Percentiles rank a stretch among this genome's conserved stretches.
Conservation (phyloP, 2,797 vertebrate species). For the Loriculus beryllinus region DNA sequence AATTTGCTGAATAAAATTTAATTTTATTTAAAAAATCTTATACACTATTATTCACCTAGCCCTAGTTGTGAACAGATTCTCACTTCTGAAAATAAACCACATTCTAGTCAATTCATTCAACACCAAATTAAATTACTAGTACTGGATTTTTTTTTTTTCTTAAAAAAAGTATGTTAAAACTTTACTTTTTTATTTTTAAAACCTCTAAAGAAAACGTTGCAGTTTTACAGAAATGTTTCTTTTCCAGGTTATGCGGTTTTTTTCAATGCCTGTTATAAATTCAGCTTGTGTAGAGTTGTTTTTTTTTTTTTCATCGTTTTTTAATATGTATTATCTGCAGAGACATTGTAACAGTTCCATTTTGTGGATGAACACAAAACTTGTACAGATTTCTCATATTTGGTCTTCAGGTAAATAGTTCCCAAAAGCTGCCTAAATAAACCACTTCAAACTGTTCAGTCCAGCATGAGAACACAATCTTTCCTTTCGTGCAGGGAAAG, state of each 20-base stretch:
- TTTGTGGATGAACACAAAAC: conserved; percentile 72
- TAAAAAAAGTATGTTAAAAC: conserved; percentile 52
- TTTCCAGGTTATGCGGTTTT: conserved; percentile 65
- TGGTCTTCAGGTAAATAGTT: conserved; percentile 80
- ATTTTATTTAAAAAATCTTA: conserved; percentile 72
- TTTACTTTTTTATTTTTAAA: conserved; percentile 59
- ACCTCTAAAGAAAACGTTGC: conserved; percentile 32
- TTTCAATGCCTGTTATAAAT: conserved; percentile 72
- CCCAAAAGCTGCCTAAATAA: conserved; percentile 76
- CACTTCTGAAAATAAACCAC: conserved; percentile 70
- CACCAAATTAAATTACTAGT: conserved; percentile 56
- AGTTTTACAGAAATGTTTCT: conserved; percentile 57
- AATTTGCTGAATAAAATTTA: conserved; percentile 70
- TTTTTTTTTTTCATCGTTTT: conserved; percentile 57
- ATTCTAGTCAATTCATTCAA: conserved; percentile 63
- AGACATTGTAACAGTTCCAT: conserved; percentile 73
- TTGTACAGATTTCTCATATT: conserved; percentile 77
- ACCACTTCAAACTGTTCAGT: conserved; percentile 78
- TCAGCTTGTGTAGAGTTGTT: conserved; percentile 68
- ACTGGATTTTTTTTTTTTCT: conserved; percentile 43
- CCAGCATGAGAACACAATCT: conserved; percentile 73
- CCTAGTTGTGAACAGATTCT: conserved; percentile 67
- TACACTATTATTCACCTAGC: conserved; percentile 68
- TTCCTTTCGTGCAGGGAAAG: conserved; percentile 65
- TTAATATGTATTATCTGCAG: conserved; percentile 72